Evolutionary conservation across 2,797 vertebrate genomes (phyloP).

Genomic region (Sebastes elongatus): DNA sequence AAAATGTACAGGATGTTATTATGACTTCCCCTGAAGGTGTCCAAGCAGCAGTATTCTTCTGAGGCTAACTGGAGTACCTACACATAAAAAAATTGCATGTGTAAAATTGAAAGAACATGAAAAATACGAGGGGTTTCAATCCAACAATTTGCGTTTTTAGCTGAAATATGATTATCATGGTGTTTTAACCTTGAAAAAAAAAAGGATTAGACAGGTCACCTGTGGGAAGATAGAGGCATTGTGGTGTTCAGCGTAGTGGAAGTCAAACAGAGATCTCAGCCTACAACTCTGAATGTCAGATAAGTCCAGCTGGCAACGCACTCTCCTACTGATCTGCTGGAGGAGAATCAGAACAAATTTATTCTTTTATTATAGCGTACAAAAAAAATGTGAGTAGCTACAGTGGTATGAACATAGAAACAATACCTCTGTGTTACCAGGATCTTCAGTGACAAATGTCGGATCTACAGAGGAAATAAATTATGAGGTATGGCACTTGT

Average conservation of each 20-base stretch:
- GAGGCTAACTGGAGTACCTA: conserved; percentile 88
- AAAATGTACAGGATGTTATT: conserved; percentile 87
- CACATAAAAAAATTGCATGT: not conserved
- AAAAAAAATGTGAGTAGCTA: not conserved
- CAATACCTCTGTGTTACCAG: conserved; percentile 48
- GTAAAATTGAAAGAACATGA: not conserved
- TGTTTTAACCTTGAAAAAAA: not conserved
- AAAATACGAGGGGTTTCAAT: not conserved
- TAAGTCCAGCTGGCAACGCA: conserved; percentile 51
- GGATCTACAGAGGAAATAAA: conserved; percentile 37
- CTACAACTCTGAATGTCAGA: conserved; percentile 83
- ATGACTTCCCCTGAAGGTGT: conserved; percentile 84
- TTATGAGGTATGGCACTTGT: fast-evolving
- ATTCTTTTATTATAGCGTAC: not conserved
- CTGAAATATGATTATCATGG: not conserved
- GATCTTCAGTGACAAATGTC: conserved; percentile 40
- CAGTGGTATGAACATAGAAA: not conserved
- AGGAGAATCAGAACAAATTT: not conserved
- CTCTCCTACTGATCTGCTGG: conserved; percentile 2
- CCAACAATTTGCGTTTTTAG: not conserved
- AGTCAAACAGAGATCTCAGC: conserved; percentile 85
- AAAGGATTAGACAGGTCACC: conserved; percentile 72
- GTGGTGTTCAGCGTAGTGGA: conserved; percentile 89
- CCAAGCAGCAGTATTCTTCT: conserved; percentile 85
- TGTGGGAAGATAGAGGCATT: conserved; percentile 84